Evolutionary conservation across 2,888 invertebrate species (phyloP), one percentile per base, ranked within the genome.

Genomic region (Drosophila parthenogenetica): DNA sequence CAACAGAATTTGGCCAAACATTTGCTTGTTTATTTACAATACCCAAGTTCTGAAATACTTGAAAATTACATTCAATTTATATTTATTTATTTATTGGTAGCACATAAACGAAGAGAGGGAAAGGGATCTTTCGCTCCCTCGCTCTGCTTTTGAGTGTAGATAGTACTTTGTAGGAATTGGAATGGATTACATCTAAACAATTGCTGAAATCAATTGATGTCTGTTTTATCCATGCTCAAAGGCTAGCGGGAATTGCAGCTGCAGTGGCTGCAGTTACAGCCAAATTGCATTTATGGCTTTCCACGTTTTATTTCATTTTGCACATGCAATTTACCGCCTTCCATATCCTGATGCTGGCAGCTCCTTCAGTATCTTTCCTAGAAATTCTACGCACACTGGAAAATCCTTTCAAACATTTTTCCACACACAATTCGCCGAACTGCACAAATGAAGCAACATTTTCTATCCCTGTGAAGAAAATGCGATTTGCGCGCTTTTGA

Each of bases 401-500:
- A 76, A 79, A 67, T 73, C 81, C 78, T 83, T 83, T 86, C 81
- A 85, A 71, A 74, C 69, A 82, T 63, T 69, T 87, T 69, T 87
- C 86, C 80, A 86, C 80, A 86, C 80, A 85, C 88, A 85, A 79
- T 73, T 82, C 83, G 69, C 66, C 79, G 69, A 60, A 63, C 86
- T 78, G 84, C 84, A 82, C 89, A 86, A 88, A 86, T 86, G 87
- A 88, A 87, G 87, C 87, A 81, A 88, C 87, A 88, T 86, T 88
- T 88, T 86, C 86, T 70, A 67, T 76, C 73, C 48, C 46, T 53
- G 10, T 46, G 25, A 69, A 78, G 77, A 88, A 85, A 85, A 88
- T 85, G 88, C 89, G 84, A 86, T 86, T 86, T 86, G 87, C 83
- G 84, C 84, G 88, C 87, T 86, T 86, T 86, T 86, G 75, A 85